Evolutionary conservation across 2,888 invertebrate species (phyloP).

Genomic region (Phyllotreta cruciferae): DNA sequence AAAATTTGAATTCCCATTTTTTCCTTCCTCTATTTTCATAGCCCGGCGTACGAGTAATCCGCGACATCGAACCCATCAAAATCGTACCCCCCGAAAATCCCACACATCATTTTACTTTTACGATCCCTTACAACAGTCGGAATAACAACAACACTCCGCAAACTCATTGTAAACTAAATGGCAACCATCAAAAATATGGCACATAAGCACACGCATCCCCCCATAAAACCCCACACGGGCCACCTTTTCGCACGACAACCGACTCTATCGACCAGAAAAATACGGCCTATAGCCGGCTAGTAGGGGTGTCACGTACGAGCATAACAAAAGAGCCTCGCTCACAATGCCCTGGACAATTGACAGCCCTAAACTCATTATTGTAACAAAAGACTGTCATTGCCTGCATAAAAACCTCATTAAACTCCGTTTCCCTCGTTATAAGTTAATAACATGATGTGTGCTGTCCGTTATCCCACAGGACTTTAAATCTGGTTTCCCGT

Average conservation of each 20-base stretch:
- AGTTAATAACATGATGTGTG: conserved; percentile 53
- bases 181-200: conserved; percentile 42
- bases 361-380: conserved; percentile 61
- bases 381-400: conserved; percentile 61
- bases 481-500: conserved; percentile 1
- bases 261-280: conserved; percentile 37
- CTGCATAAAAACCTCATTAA: conserved; percentile 62
- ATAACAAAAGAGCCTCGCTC: conserved; percentile 42
- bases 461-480: conserved; percentile 47
- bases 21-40: no score
- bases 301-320: conserved; percentile 35
- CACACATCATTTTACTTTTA: conserved; percentile 10
- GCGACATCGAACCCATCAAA: no score
- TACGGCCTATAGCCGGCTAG: conserved; percentile 28
- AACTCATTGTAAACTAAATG: conserved; percentile 40
- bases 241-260: conserved; percentile 37
- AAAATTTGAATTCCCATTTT: no score
- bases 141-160: conserved; percentile 32
- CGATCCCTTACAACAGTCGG: conserved; percentile 8
- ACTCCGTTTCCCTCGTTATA: conserved; percentile 55
- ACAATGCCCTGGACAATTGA: conserved; percentile 58
- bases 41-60: no score
- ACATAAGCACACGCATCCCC: conserved; percentile 36
- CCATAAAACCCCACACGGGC: conserved; percentile 23
- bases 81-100: no score